Base-by-base conservation (phyloP, 1,140 invertebrate genomes). In the Drosophila repletoides region DNA sequence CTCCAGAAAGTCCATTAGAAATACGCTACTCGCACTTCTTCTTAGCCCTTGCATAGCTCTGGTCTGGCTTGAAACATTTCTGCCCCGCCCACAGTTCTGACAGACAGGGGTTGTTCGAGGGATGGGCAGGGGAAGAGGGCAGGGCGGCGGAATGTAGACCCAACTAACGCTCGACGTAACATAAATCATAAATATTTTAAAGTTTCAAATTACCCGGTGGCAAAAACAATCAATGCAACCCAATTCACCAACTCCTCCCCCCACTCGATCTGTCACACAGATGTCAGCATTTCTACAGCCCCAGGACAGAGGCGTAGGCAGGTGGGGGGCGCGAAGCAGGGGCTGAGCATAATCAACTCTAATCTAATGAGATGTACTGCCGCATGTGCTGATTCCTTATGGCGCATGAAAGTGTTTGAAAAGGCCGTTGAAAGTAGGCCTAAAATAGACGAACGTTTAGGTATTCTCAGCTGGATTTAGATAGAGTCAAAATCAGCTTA, bases 181-280 rank as follows among this genome's bases (percentile, higher is more conserved):
- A 77, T 84, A 83, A 83, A 83, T 84, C 79, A 84, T 84, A 84
- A 84, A 84, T 84, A 84, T 84, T 84, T 84, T 86, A 84, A 84
- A 84, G 80, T 84, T 84, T 86, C 80, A 76, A 86, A 84, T 84
- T 86, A 76, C 77, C n/a, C 75, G 80, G 80, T 84, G 80, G 80
- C 80, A 86, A 86, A 84, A 84, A 86, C 80, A 84, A 84, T 84
- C 80, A 86, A 84, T 76, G 71, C 63, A 34, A 34, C 21, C n/a
- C 43, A 59, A 56, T 31, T 19, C 40, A 34, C 74, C 60, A 41
- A 17, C 28, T 10, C 34, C 26, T 33, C 21, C 33, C 24, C 74
- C 53, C 53, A 21, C 38, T 14, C 34, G 40, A 3, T 2, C 60
- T 64, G 64, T 60, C 67, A 56, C 67, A 56, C 67, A 70, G 61